Conservation (phyloP, 1,140 invertebrate genomes). For the Drosophila nigromelanica region DNA sequence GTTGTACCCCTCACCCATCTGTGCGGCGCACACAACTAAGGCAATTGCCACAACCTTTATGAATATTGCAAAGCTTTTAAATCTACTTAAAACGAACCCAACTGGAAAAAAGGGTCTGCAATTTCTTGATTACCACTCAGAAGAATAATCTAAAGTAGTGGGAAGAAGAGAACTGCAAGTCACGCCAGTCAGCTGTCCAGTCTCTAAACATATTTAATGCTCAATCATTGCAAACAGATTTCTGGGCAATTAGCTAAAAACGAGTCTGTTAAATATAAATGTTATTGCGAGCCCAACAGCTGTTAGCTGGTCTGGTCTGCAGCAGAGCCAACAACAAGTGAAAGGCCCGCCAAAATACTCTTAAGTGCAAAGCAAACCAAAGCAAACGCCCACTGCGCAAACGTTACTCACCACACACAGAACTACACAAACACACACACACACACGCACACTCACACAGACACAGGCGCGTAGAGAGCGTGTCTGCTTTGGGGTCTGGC, state of each 20-base stretch:
- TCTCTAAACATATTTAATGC: slow-evolving; percentile 29
- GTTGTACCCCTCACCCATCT: background rate
- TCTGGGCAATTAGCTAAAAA: slow-evolving; percentile 32
- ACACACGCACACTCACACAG: background rate
- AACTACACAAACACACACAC: background rate
- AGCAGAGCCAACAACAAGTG: slow-evolving; percentile 49
- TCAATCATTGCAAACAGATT: slow-evolving; percentile 35
- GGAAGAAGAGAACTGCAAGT: slow-evolving; percentile 8
- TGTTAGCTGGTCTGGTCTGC: background rate
- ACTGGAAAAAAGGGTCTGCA: slow-evolving; percentile 22
- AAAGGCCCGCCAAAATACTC: slow-evolving; percentile 32
- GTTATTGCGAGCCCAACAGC: slow-evolving; percentile 8
- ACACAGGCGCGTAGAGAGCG: slow-evolving; percentile 23
- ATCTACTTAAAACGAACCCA: slow-evolving; percentile 12
- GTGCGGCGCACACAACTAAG: too few relatives aligned
- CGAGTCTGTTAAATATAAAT: slow-evolving; percentile 18
- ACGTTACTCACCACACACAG: slow-evolving; percentile 43
- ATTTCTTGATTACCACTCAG: slow-evolving; percentile 34
- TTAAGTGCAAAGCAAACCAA: slow-evolving; percentile 26
- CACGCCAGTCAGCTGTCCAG: slow-evolving; percentile 28
- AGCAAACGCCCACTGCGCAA: slow-evolving; percentile 45
- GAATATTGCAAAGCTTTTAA: slow-evolving; percentile 44
- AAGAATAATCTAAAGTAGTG: background rate
- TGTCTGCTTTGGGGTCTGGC: slow-evolving; percentile 4
- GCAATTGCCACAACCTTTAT: slow-evolving; percentile 16